Evolutionary conservation across 2,113 vertebrate species (phyloP).

Genomic region (Dasypus novemcinctus): DNA sequence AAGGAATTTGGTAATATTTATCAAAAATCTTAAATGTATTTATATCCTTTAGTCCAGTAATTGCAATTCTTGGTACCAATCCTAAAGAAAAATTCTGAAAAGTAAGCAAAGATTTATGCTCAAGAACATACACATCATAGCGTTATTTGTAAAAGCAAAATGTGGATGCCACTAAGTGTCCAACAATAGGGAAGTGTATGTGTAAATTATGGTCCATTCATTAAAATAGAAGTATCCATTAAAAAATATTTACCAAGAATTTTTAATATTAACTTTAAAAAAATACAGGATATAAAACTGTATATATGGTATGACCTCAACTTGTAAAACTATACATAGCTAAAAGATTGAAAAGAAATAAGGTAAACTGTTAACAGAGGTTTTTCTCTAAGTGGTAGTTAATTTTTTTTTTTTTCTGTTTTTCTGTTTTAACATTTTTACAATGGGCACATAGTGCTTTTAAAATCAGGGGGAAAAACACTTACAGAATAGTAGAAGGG

Average conservation of each 20-base stretch:
- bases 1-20: background rate
- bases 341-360: background rate
- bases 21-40: background rate
- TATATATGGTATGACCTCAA: background rate
- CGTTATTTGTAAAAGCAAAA: conserved; percentile 18
- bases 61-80: conserved; percentile 10
- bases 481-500: background rate
- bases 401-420: background rate
- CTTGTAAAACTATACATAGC: background rate
- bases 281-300: background rate
- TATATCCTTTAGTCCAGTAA: background rate
- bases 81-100: background rate
- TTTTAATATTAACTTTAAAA: background rate
- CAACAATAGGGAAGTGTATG: background rate
- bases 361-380: background rate
- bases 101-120: background rate
- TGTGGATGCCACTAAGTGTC: background rate
- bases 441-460: background rate
- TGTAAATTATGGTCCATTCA: background rate
- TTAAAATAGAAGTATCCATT: background rate
- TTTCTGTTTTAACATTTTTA: conserved; percentile 15
- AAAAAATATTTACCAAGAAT: background rate
- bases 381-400: background rate
- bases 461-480: background rate
- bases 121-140: background rate